phyloP scores from a whole-genome alignment of 2,113 vertebrate genomes.

The Carassius gibelio region DNA sequence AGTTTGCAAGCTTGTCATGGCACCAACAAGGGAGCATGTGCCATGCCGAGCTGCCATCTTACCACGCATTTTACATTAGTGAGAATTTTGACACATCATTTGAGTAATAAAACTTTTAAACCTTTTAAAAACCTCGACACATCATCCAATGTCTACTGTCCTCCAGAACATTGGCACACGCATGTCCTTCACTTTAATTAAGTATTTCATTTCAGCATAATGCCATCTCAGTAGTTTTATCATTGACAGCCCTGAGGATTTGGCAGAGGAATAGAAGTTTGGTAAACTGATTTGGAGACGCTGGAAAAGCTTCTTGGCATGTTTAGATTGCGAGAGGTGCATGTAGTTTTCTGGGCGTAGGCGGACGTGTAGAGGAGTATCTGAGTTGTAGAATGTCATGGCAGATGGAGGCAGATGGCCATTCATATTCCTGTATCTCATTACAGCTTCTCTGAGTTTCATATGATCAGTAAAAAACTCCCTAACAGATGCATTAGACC shows the following conservation, averaged over 20 bases:
- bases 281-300: conserved; percentile 35
- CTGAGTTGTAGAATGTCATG: conserved; percentile 30
- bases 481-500: conserved; percentile 60
- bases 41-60: neutral
- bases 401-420: conserved; percentile 62
- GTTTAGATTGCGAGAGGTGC: conserved; percentile 30
- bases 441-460: conserved; percentile 58
- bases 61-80: neutral
- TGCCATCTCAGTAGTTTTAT: conserved; percentile 9
- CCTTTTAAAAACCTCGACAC: conserved; percentile 9
- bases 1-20: neutral
- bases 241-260: neutral
- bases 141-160: conserved; percentile 1
- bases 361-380: conserved; percentile 43
- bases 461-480: conserved; percentile 58
- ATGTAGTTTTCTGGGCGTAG: conserved; percentile 28
- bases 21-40: neutral
- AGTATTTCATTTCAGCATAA: conserved; percentile 26
- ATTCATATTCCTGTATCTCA: conserved; percentile 62
- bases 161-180: conserved; percentile 8
- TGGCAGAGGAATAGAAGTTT: conserved; percentile 6
- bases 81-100: conserved; percentile 24
- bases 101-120: neutral
- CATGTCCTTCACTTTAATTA: neutral
- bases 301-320: conserved; percentile 17